Conservation (phyloP, 2,113 vertebrate genomes). For the Ornithorhynchus anatinus region DNA sequence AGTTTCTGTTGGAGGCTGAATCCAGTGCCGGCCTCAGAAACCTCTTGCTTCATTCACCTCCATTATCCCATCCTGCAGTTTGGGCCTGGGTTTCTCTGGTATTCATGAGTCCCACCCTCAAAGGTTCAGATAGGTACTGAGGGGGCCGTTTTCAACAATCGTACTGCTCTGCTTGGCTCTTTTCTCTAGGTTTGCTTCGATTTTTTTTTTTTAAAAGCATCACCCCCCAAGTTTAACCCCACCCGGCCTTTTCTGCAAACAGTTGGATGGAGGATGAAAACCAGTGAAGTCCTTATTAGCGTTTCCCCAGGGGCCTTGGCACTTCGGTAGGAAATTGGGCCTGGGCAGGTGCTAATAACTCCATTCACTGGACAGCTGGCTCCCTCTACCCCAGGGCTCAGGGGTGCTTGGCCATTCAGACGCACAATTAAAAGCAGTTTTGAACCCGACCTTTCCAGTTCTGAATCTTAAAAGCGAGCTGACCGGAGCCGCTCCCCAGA, state of each 20-base stretch:
- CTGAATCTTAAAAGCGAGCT: conserved; percentile 32
- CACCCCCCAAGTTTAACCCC: background rate
- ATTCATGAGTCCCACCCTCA: too few species aligned
- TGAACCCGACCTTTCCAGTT: conserved; percentile 13
- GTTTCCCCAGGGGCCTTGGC: background rate
- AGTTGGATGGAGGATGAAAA: background rate
- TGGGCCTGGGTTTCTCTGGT: too few species aligned
- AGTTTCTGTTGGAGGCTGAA: too few species aligned
- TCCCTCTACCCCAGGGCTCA: background rate
- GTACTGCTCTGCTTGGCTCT: too few species aligned
- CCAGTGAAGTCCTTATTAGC: background rate
- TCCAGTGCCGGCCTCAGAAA: too few species aligned
- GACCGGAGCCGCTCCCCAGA: conserved; percentile 1
- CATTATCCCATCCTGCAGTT: too few species aligned
- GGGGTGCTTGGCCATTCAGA: conserved; percentile 31
- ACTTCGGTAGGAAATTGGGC: conserved; percentile 6
- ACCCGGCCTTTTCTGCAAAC: background rate
- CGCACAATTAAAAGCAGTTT: conserved; percentile 17
- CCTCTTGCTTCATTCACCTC: too few species aligned
- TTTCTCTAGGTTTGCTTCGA: background rate
- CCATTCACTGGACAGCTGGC: background rate
- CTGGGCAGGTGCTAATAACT: conserved; percentile 19
- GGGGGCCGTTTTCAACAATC: too few species aligned
- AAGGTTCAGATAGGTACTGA: too few species aligned
- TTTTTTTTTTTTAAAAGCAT: too few species aligned